A percentile compares a stretch with the other conserved stretches of the same genome.
Conservation (phyloP, 2,888 invertebrate genomes). For the Andrena dorsata region DNA sequence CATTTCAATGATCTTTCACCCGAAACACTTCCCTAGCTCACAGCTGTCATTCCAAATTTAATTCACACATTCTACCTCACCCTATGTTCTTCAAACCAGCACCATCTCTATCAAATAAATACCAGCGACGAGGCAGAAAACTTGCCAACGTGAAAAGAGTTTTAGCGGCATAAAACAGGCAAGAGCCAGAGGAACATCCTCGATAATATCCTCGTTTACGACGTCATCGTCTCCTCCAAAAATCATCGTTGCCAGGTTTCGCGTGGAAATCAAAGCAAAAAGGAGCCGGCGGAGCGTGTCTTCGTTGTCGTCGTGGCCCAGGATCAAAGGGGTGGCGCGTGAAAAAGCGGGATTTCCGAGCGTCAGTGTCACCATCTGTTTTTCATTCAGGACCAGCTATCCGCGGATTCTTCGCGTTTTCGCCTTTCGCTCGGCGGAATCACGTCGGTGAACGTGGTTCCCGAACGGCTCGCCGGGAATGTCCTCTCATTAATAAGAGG, state of each 20-base stretch:
- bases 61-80: no score
- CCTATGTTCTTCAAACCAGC: no score
- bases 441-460: constrained; percentile 73
- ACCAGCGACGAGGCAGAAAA: neutral
- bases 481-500: constrained; percentile 83
- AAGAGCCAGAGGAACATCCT: neutral
- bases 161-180: neutral
- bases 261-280: constrained; percentile 14
- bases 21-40: no score
- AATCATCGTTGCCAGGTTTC: neutral
- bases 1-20: no score
- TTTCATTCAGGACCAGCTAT: constrained; percentile 65
- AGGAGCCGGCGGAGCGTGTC: neutral
- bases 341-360: constrained; percentile 57
- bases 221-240: neutral
- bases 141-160: neutral
- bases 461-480: constrained; percentile 80
- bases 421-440: constrained; percentile 65
- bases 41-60: no score
- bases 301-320: constrained; percentile 16
- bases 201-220: neutral
- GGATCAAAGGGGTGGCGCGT: constrained; percentile 65
- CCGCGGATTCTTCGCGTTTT: constrained; percentile 65
- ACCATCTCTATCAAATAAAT: no score
- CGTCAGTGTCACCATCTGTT: constrained; percentile 67